Base-by-base conservation (phyloP, 2,113 vertebrate species). In the Panthera leo region DNA sequence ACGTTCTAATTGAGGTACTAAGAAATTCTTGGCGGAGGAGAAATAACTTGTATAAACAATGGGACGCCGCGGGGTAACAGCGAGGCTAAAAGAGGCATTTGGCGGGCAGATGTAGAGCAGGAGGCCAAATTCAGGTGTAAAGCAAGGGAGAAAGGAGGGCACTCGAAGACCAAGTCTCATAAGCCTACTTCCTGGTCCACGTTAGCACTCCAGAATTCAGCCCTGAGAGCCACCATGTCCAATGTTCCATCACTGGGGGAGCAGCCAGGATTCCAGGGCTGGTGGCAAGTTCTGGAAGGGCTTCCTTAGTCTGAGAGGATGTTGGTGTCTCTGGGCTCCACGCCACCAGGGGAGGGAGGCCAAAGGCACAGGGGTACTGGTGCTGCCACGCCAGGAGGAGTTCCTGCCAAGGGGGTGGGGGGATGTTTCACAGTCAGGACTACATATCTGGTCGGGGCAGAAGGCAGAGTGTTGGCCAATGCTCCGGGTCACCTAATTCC, bases 331-430 rank as follows among this genome's bases (percentile, higher is more conserved):
- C 19, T 45, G 36, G 65, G 67, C 65, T 53, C 15, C 53, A 58
- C 0, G 0, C 55, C 16, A 5, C 16, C n/a, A 7, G 23, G 36
- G 15, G 21, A 34, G 29, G 84, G 42, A 83, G 6, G n/a, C n/a
- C 16, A 10, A n/a, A 63, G 19, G 4, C n/a, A 19, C 14, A 1
- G 48, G 16, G n/a, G 13, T 34, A 31, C 27, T 5, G 7, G 23
- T 29, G 23, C 14, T 10, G 34, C 21, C 12, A 29, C 1, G 0
- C 36, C 29, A 23, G 14, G 31, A 71, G 7, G 75, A 39, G 31
- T 13, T 53, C 9, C 31, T 2, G 3, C n/a, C 39, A 31, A 3
- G 19, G 7, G 23, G 21, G 63, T 2, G 19, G 7, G 29, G 21
- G 39, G 76, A 15, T 21, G 27, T 29, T 76, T 92, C 27, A n/a